Evolutionary conservation across 2,113 vertebrate genomes (phyloP).

Genomic region (Chitala chitala): DNA sequence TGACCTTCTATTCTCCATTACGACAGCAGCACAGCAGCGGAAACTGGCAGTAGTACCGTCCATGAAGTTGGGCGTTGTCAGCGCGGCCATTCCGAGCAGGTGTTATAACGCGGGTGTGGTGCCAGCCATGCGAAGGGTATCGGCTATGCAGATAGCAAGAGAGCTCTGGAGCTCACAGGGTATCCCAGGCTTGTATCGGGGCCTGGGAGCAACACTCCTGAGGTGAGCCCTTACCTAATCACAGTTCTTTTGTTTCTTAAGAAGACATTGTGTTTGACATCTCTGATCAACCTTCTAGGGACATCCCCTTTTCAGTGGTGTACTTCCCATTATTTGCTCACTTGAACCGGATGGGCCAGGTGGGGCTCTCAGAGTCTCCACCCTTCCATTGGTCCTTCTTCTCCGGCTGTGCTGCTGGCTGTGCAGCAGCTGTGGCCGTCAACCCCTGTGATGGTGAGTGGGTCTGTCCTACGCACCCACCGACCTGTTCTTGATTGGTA

Average conservation of each 20-base stretch:
- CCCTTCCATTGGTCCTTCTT: constrained; percentile 73
- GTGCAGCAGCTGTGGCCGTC: constrained; percentile 60
- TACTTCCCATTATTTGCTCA: constrained; percentile 77
- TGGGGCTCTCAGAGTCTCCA: constrained; percentile 46
- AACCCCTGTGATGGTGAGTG: constrained; percentile 72
- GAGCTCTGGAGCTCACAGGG: constrained; percentile 67
- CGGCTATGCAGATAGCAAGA: constrained; percentile 65
- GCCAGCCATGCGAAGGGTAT: constrained; percentile 48
- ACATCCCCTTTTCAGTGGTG: constrained; percentile 72
- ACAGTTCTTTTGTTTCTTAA: too few relatives aligned
- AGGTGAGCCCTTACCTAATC: constrained; percentile 49
- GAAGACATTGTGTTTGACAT: too few relatives aligned
- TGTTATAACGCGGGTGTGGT: constrained; percentile 54
- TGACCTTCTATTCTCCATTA: not conserved
- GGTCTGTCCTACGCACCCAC: not conserved
- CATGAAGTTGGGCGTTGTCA: constrained; percentile 56
- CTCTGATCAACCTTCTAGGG: too few relatives aligned
- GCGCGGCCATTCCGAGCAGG: constrained; percentile 55
- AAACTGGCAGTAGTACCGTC: constrained; percentile 46
- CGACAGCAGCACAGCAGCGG: constrained; percentile 66
- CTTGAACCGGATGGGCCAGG: constrained; percentile 63
- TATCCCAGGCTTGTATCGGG: constrained; percentile 65
- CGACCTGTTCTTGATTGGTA: not conserved
- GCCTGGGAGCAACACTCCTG: constrained; percentile 69
- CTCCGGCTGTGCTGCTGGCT: constrained; percentile 65